phyloP scores from a whole-genome alignment of 2,113 vertebrate species.

The Sinocyclocheilus maitianheensis region DNA sequence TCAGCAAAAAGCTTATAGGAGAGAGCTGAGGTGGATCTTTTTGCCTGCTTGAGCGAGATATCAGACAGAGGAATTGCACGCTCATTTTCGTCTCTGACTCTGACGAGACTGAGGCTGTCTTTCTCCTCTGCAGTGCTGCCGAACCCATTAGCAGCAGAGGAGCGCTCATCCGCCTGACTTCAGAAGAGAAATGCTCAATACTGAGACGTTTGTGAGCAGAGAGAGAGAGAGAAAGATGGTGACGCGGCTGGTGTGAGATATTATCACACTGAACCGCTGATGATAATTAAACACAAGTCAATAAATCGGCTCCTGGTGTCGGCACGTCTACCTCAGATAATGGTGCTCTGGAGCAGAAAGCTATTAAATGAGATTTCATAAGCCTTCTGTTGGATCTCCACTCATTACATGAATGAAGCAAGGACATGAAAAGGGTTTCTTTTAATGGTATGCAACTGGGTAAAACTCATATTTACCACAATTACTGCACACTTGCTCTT shows the following conservation, averaged over 20 bases:
- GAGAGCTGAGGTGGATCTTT: background rate
- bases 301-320: constrained; percentile 36
- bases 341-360: constrained; percentile 1
- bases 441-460: background rate
- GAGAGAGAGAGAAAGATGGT: background rate
- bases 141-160: constrained; percentile 4
- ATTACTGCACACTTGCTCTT: background rate
- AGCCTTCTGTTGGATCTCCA: constrained; percentile 32
- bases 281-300: constrained; percentile 38
- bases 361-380: constrained; percentile 6
- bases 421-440: background rate
- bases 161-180: background rate
- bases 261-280: background rate
- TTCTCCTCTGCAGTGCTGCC: constrained; percentile 27
- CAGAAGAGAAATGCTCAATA: constrained; percentile 9
- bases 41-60: constrained; percentile 10
- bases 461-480: background rate
- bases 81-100: background rate
- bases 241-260: background rate
- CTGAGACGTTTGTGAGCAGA: background rate
- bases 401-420: background rate
- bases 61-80: background rate
- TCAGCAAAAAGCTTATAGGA: constrained; percentile 26
- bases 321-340: background rate
- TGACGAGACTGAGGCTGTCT: background rate